Conservation (phyloP, 2,888 invertebrate genomes). For the Tenodera sinensis region DNA sequence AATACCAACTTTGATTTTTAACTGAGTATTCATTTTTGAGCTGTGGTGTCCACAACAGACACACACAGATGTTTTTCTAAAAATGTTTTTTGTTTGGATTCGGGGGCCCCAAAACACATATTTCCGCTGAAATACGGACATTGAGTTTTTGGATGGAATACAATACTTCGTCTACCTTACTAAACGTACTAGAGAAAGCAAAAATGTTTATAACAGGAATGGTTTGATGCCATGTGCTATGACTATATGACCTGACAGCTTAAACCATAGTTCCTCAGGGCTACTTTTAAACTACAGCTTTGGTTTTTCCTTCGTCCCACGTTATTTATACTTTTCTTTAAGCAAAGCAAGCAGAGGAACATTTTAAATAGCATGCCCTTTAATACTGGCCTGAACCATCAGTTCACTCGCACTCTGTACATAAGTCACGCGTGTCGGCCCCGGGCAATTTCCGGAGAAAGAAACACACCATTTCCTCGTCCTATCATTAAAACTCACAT, state of each 20-base stretch:
- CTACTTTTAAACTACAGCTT: neutral
- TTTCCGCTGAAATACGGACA: too few species aligned
- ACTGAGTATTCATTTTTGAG: too few species aligned
- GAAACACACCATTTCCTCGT: neutral
- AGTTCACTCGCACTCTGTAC: neutral
- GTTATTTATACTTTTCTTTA: neutral
- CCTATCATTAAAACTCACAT: neutral
- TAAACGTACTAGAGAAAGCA: too few species aligned
- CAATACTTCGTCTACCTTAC: too few species aligned
- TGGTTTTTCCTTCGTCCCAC: neutral
- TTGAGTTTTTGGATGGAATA: too few species aligned
- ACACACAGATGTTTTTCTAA: too few species aligned
- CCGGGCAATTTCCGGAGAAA: neutral
- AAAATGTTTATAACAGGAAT: too few species aligned
- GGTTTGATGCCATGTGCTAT: neutral
- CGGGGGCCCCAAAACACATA: too few species aligned
- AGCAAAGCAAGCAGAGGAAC: neutral
- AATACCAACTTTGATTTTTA: too few species aligned
- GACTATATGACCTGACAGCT: neutral
- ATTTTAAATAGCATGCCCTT: neutral
- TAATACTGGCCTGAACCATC: neutral
- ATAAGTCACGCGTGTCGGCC: neutral
- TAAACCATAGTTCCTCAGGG: neutral
- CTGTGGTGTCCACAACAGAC: too few species aligned
- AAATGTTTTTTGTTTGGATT: too few species aligned